Conservation (phyloP, 2,113 vertebrate species). For the Rhinolophus ferrumequinum region DNA sequence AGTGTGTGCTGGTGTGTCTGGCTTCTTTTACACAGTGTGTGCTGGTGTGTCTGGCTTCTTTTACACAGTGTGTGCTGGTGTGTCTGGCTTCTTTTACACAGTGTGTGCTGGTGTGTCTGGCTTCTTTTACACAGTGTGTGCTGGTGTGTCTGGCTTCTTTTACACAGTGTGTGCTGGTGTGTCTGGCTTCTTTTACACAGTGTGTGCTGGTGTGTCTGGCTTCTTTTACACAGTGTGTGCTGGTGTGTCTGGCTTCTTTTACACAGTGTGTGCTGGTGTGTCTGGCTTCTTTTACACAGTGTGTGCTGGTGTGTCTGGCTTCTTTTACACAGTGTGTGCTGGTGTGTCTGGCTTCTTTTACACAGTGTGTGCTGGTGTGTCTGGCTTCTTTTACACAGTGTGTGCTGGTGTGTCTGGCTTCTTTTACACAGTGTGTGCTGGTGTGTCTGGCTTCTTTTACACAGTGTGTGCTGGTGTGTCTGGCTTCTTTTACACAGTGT, state of each 20-base stretch:
- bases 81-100: neutral
- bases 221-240: neutral
- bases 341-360: neutral
- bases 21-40: neutral
- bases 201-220: neutral
- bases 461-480: neutral
- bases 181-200: neutral
- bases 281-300: neutral
- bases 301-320: neutral
- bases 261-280: neutral
- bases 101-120: neutral
- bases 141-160: neutral
- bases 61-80: accelerated
- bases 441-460: neutral
- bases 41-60: neutral
- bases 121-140: neutral
- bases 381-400: neutral
- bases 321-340: neutral
- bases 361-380: neutral
- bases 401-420: neutral
- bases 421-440: neutral
- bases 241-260: neutral
- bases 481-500: neutral
- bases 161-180: neutral
- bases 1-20: neutral